Base-by-base conservation (phyloP, 2,113 vertebrate genomes). In the Lycaon pictus region DNA sequence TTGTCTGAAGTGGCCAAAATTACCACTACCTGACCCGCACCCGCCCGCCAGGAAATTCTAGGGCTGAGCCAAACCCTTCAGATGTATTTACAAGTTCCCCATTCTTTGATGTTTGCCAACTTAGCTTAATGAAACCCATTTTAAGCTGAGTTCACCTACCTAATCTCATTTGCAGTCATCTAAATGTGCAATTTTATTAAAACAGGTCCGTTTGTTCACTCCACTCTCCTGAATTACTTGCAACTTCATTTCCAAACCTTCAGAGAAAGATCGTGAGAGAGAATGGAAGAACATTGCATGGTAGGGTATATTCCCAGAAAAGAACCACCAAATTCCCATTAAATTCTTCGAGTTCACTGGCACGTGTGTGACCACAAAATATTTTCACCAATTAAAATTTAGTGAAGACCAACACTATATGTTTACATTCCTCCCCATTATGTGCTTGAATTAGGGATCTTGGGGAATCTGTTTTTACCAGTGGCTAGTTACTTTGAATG, bases 211-310 rank as follows among this genome's bases (percentile, higher is more conserved):
- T 82, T 88, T 96, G 32, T 76, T 93, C 65, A 71, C 65, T 84
- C 56, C 62, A 32, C 56, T 97, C 43, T 95, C 51, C 95, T 82
- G 11, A 95, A 86, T 94, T 94, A 95, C 51, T 92, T 93, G 77
- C 27, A 95, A 86, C 72, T 58, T 96, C 72, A 92, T 93, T 97
- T 93, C 60, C 84, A 93, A 84, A 97, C 79, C 76, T 95, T 97
- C 71, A 82, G 84, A 83, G 92, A 83, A 82, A 85, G 95, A 81
- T 19, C 60, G n/a, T 85, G 58, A 74, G 51, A 87, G 35, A 94
- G 15, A 97, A 89, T 90, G 53, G 13, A 85, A 96, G 77, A 79
- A 88, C 15, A 69, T 43, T 95, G 63, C 22, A 88, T 74, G 48
- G 35, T 71, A 7, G 87, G 65, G 27, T 72, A 87, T 72, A 29